phyloP scores from a whole-genome alignment of 2,113 vertebrate species.

The Poeciliopsis retropinna region DNA sequence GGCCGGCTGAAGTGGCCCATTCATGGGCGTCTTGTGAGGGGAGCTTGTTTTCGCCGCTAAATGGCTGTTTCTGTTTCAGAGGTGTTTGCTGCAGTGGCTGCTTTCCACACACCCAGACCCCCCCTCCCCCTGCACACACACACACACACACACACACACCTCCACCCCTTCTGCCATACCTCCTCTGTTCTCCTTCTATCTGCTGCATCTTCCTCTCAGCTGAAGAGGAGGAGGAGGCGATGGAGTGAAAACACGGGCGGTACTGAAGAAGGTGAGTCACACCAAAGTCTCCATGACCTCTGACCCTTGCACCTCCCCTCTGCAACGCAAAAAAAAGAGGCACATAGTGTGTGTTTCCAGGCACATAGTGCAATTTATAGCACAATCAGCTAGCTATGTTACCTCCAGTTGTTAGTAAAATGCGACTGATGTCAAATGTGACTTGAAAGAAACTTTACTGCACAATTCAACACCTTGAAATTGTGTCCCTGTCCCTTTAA shows the following conservation, averaged over 20 bases:
- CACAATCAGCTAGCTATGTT: too few relatives aligned
- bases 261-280: not conserved
- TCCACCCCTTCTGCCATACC: not conserved
- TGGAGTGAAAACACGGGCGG: not conserved
- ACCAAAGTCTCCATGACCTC: not conserved
- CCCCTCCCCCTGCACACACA: not conserved
- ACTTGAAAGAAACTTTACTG: too few relatives aligned
- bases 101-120: conserved; percentile 41
- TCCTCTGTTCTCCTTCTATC: conserved; percentile 8
- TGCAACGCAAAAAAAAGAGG: too few relatives aligned
- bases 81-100: conserved; percentile 65
- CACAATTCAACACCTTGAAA: too few relatives aligned
- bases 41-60: conserved; percentile 70
- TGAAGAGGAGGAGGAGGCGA: conserved; percentile 10
- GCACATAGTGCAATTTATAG: too few relatives aligned
- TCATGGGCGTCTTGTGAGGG: conserved; percentile 68
- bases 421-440: too few relatives aligned
- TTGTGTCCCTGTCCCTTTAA: too few relatives aligned
- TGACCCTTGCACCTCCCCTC: too few relatives aligned
- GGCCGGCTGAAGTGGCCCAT: conserved; percentile 71
- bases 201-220: conserved; percentile 35
- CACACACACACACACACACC: not conserved
- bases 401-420: too few relatives aligned
- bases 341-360: too few relatives aligned
- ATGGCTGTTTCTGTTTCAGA: conserved; percentile 75